phyloP scores from a whole-genome alignment of 2,888 invertebrate species.

The Campoplex nolae region DNA sequence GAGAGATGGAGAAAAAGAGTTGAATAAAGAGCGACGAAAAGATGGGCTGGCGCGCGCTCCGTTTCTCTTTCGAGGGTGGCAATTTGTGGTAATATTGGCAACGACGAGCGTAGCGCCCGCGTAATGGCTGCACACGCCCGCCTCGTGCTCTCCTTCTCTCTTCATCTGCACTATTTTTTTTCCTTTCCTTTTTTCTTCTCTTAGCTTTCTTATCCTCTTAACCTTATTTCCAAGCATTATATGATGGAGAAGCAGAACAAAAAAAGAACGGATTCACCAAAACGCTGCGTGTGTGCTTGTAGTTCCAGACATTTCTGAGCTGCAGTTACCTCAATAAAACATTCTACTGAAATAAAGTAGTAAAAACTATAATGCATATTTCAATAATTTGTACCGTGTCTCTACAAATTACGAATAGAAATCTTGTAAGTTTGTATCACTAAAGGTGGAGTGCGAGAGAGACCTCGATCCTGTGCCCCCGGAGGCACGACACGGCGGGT shows the following conservation, averaged over 20 bases:
- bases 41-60: slow-evolving; percentile 71
- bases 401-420: slow-evolving; percentile 1
- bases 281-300: background rate
- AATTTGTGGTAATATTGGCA: slow-evolving; percentile 84
- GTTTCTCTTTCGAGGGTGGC: slow-evolving; percentile 83
- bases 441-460: background rate
- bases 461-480: slow-evolving; percentile 58
- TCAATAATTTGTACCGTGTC: background rate
- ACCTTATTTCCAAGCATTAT: slow-evolving; percentile 31
- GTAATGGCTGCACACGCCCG: slow-evolving; percentile 70
- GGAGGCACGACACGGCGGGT: slow-evolving; percentile 71
- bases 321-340: background rate
- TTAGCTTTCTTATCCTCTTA: slow-evolving; percentile 22
- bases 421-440: background rate
- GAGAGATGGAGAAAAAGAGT: slow-evolving; percentile 19
- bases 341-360: background rate
- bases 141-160: slow-evolving; percentile 57
- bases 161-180: slow-evolving; percentile 30
- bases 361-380: background rate
- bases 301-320: slow-evolving; percentile 24
- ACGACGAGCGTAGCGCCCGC: slow-evolving; percentile 81
- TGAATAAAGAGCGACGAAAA: slow-evolving; percentile 33
- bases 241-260: slow-evolving; percentile 20
- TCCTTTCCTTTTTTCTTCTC: slow-evolving; percentile 2
- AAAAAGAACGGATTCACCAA: background rate